phyloP scores from a whole-genome alignment of 2,797 vertebrate genomes.

The Gallinago stenura region DNA sequence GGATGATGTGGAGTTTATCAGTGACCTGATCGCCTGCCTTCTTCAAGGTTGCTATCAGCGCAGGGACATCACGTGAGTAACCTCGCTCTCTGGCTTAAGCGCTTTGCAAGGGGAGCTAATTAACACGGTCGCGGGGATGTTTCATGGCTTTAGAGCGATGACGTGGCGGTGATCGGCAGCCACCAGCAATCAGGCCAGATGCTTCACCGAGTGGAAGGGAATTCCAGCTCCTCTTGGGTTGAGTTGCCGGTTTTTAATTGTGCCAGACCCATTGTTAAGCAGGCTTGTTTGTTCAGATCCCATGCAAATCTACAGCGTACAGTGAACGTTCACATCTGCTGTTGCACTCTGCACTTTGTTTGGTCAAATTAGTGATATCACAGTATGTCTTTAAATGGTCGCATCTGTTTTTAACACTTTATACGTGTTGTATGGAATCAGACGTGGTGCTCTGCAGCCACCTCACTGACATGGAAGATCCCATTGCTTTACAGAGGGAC shows the following conservation, averaged over 20 bases:
- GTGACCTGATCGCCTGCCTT: conserved; percentile 92
- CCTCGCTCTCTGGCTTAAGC: background rate
- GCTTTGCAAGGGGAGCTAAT: conserved; percentile 39
- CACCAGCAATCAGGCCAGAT: conserved; percentile 9
- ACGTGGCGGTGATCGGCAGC: conserved; percentile 13
- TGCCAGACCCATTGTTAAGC: background rate
- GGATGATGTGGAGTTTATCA: conserved; percentile 93
- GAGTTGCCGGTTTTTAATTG: conserved; percentile 5
- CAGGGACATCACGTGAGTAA: conserved; percentile 95
- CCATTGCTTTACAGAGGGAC: background rate
- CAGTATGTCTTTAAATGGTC: background rate
- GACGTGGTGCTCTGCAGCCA: background rate
- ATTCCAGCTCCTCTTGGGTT: conserved; percentile 5
- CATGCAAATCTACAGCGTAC: accelerated
- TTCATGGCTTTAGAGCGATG: conserved; percentile 36
- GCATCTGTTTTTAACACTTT: background rate
- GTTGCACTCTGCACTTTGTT: background rate
- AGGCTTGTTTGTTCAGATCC: background rate
- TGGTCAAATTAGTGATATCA: background rate
- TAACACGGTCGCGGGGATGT: background rate
- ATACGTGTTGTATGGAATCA: background rate
- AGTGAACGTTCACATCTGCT: background rate
- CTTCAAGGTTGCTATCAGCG: conserved; percentile 98
- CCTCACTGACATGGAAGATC: background rate
- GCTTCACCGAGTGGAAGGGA: background rate